Base-by-base conservation (phyloP, 2,797 vertebrate species). In the Scolopax bukidnonensis region DNA sequence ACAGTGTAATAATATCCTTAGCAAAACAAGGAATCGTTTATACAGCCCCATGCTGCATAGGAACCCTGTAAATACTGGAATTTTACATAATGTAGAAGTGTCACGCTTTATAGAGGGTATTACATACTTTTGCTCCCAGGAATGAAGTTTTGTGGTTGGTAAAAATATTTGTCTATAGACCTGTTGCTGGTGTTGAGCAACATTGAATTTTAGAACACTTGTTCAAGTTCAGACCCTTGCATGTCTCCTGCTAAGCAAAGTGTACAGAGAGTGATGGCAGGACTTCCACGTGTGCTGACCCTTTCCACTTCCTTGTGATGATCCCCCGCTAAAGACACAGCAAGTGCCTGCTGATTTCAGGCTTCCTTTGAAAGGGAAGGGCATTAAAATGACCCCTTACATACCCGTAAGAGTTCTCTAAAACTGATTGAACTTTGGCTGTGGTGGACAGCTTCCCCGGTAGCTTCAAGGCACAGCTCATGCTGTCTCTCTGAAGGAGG, bases 1-100 rank as follows among this genome's bases (percentile, higher is more conserved):
- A 50, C 12, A 78, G 64, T 76, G 91, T 78, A 93, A 97, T 89
- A 85, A 87, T 91, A 96, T 87, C 86, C 94, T 92, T 94, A 94
- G 65, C 38, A 97, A 94, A 97, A 95, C 88, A 96, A 92, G 83
- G 68, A 65, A n/a, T 89, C 0, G 0, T 95, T 97, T 97, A 65
- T 77, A 83, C 64, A 95, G 59, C 80, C 68, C 78, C 94, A 65
- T 73, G 80, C 80, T 87, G 78, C 80, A 93, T 18, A 73, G 93
- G 81, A 95, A 38, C 83, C 74, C 73, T 93, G 85, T 64, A 95
- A 95, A 92, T 87, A 80, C 61, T 85, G 86, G 83, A 96, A 83
- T 96, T 95, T 87, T 56, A 75, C 77, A 90, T 77, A 38, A 93
- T 59, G 51, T 45, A 48, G 21, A 47, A 85, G 45, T 81, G 64